Evolutionary conservation across 2,888 invertebrate genomes (phyloP).

Genomic region (Temnothorax rugatulus): DNA sequence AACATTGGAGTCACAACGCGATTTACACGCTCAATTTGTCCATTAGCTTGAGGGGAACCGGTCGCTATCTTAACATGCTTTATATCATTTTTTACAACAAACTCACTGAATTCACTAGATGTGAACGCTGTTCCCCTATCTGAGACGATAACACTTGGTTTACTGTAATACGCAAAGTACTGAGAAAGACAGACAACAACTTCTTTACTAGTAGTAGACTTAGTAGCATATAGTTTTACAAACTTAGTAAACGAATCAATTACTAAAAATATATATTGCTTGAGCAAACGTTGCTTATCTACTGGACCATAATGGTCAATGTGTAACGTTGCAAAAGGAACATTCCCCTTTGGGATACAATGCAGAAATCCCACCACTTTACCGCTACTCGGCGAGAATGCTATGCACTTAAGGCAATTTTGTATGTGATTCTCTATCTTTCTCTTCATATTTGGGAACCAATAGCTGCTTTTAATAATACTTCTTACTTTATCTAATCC

Average conservation of each 20-base stretch:
- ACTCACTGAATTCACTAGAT: not conserved
- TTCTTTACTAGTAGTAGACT: not conserved
- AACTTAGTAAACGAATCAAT: slow-evolving; percentile 73
- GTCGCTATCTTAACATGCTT: not conserved
- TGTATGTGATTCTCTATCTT: slow-evolving; percentile 53
- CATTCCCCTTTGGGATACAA: slow-evolving; percentile 57
- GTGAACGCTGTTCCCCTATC: not conserved
- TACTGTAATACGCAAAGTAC: not conserved
- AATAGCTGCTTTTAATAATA: slow-evolving; percentile 48
- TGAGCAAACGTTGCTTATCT: slow-evolving; percentile 69
- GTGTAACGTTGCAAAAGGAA: slow-evolving; percentile 64
- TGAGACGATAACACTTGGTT: not conserved
- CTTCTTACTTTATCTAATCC: slow-evolving; percentile 9
- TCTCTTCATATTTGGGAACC: slow-evolving; percentile 58
- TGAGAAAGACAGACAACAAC: not conserved
- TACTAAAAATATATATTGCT: slow-evolving; percentile 75
- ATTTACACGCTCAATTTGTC: not conserved
- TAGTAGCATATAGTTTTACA: not conserved
- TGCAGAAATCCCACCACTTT: slow-evolving; percentile 66
- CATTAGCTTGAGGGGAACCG: not conserved
- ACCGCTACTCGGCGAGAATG: slow-evolving; percentile 57
- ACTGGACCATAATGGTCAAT: slow-evolving; percentile 55
- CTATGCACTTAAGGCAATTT: slow-evolving; percentile 68
- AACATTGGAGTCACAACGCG: not conserved
- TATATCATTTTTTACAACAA: not conserved